Conservation (phyloP, 2,888 invertebrate genomes). For the Buathra laborator region DNA sequence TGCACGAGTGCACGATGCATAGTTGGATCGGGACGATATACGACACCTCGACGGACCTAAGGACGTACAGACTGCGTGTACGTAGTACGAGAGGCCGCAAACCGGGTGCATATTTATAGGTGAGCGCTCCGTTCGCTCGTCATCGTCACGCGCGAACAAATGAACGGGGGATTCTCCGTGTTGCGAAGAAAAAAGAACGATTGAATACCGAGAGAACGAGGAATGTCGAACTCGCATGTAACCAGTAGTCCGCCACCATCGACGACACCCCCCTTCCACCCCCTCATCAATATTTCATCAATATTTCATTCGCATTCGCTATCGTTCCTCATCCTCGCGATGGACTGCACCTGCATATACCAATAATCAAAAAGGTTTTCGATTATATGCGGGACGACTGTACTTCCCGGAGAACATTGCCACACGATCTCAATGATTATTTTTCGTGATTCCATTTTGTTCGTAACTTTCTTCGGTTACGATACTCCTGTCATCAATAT, state of each 20-base stretch:
- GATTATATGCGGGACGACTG: slow-evolving; percentile 10
- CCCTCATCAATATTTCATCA: slow-evolving; percentile 18
- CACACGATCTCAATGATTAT: slow-evolving; percentile 53
- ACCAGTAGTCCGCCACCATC: slow-evolving; percentile 19
- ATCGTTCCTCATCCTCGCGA: slow-evolving; percentile 36
- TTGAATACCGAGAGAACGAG: slow-evolving; percentile 20
- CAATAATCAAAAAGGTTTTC: slow-evolving; percentile 28
- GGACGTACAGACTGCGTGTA: not conserved
- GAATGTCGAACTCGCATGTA: slow-evolving; percentile 33
- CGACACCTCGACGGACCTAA: slow-evolving; percentile 11
- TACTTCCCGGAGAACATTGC: slow-evolving; percentile 46
- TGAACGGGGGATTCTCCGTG: slow-evolving; percentile 21
- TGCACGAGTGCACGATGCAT: not conserved
- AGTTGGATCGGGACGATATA: slow-evolving; percentile 4
- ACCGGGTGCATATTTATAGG: slow-evolving; percentile 62
- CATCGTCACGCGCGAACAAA: slow-evolving; percentile 39
- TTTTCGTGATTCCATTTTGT: slow-evolving; percentile 53
- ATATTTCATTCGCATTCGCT: slow-evolving; percentile 64
- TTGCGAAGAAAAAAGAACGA: not conserved
- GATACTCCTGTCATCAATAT: slow-evolving; percentile 1
- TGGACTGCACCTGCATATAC: slow-evolving; percentile 19
- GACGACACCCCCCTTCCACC: not conserved
- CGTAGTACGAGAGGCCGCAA: slow-evolving; percentile 12
- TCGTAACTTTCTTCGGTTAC: slow-evolving; percentile 26
- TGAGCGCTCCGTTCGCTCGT: slow-evolving; percentile 23